A percentile compares a stretch with the other conserved stretches of the same genome.
Conservation (phyloP, 2,797 vertebrate genomes). For the Platalea minor region DNA sequence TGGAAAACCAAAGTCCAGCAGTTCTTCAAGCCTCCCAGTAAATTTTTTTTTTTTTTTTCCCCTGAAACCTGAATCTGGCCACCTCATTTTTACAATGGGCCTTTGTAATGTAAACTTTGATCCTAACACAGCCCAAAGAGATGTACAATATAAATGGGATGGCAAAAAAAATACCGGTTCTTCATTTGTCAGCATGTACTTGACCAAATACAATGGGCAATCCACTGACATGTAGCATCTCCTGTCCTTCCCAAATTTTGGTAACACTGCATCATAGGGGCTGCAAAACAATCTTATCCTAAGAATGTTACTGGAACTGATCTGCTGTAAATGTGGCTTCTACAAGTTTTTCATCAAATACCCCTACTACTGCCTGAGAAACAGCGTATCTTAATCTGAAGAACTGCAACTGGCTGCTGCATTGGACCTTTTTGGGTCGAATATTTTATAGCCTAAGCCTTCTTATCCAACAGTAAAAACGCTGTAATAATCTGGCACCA, state of each 20-base stretch:
- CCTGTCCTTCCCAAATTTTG: not conserved
- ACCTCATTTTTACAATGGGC: not conserved
- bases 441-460: not conserved
- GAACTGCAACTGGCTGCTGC: not conserved
- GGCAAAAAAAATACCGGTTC: not conserved
- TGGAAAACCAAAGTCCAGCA: not conserved
- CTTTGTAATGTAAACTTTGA: not conserved
- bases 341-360: not conserved
- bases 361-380: rapidly evolving
- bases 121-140: not conserved
- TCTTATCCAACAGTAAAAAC: not conserved
- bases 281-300: not conserved
- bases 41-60: not conserved
- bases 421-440: not conserved
- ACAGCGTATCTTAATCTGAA: not conserved
- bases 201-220: not conserved
- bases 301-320: not conserved
- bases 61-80: not conserved
- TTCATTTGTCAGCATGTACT: not conserved
- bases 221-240: rapidly evolving
- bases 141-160: not conserved
- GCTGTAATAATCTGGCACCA: not conserved
- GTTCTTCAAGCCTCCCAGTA: not conserved
- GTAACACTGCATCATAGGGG: not conserved
- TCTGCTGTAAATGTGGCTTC: not conserved